Evolutionary conservation across 2,888 invertebrate genomes (phyloP).

Genomic region (Elgonia sp.): DNA sequence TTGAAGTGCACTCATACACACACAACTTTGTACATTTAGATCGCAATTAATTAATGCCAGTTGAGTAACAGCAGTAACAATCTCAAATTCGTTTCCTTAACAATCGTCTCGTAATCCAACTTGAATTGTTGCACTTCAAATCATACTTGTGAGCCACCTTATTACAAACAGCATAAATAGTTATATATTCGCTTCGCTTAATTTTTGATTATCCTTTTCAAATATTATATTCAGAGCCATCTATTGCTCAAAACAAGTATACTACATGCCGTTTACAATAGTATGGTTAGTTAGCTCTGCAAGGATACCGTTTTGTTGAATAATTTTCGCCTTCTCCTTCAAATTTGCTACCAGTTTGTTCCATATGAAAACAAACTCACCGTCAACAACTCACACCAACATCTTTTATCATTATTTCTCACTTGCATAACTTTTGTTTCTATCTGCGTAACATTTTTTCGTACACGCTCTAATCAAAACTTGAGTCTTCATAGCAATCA

Average conservation of each 20-base stretch:
- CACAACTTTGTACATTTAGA: no score
- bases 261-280: not conserved
- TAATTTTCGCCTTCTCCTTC: conserved; percentile 80
- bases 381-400: conserved; percentile 75
- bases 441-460: conserved; percentile 39
- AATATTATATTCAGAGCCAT: conserved; percentile 39
- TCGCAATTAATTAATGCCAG: conserved; percentile 61
- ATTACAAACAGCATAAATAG: conserved; percentile 75
- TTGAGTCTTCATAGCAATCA: not conserved
- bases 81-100: conserved; percentile 7
- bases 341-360: conserved; percentile 86
- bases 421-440: conserved; percentile 36
- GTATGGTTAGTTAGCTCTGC: conserved; percentile 19
- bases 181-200: conserved; percentile 82
- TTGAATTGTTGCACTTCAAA: conserved; percentile 82
- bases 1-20: conserved; percentile 81
- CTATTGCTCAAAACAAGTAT: conserved; percentile 23
- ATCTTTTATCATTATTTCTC: conserved; percentile 50
- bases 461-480: conserved; percentile 39
- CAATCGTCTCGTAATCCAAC: conserved; percentile 6
- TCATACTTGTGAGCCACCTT: conserved; percentile 55
- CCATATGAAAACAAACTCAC: conserved; percentile 85
- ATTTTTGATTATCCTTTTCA: conserved; percentile 54
- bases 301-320: conserved; percentile 50
- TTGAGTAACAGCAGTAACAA: conserved; percentile 59